Evolutionary conservation across 2,113 vertebrate species (phyloP), one percentile per base, ranked within the genome.

Genomic region (Campylomormyrus numenius): DNA sequence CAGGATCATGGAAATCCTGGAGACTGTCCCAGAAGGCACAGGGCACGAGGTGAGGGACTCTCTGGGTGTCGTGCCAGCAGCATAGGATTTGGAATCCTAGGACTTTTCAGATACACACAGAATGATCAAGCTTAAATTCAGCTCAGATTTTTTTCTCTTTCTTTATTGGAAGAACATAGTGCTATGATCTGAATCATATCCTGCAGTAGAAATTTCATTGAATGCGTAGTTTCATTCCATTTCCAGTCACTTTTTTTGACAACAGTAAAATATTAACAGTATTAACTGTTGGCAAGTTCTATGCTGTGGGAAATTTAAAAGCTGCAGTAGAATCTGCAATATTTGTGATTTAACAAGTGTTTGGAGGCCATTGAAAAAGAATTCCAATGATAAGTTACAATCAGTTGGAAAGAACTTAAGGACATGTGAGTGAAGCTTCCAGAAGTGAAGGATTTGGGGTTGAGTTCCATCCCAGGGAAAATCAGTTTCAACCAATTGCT

Each of bases 401-500:
- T 62, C 6, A n/a, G 39, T n/a, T 46, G 24, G 87, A 42, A 88
- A 62, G 53, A 24, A 88, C 53, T 17, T 42, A 35, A 62, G 87
- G 53, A 62, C 17, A 52, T 31, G 53, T 45, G 53, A 50, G 49
- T 5, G 31, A 21, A 35, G 87, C 56, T 45, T 88, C 27, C 48
- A 74, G 83, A 50, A 89, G 89, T 85, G 50, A 50, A 49, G 88
- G 49, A 74, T 93, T 92, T 90, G 39, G 62, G 48, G 50, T 89
- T 90, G 88, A 89, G 74, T 48, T 90, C 84, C 87, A 83, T 77
- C 85, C 89, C 15, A 13, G 88, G 88, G 62, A 88, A 89, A 87
- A 39, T 85, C 56, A 89, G 52, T 87, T 42, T 91, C 90, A 88
- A 90, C 92, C 92, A 93, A 93, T 93, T 92, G 92, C 92, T 93